Evolutionary conservation across 2,888 invertebrate genomes (phyloP).

Genomic region (Drosophila macrospina): DNA sequence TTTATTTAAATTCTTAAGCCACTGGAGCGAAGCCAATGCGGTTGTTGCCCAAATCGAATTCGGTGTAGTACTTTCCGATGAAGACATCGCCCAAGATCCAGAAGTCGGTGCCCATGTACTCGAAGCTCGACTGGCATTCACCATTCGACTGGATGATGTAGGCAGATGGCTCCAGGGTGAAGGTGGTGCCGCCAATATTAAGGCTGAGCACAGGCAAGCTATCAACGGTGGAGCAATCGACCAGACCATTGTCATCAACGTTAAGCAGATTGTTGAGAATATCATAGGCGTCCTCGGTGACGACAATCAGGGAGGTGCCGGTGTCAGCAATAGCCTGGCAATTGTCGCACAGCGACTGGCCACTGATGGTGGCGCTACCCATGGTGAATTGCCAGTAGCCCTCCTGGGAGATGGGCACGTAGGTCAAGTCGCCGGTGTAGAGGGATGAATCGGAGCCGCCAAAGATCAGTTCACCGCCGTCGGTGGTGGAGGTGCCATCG

Average conservation of each 20-base stretch:
- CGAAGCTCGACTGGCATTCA: slow-evolving; percentile 96
- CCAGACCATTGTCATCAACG: slow-evolving; percentile 77
- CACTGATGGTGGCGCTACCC: slow-evolving; percentile 88
- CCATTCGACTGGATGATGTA: slow-evolving; percentile 89
- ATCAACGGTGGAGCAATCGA: slow-evolving; percentile 92
- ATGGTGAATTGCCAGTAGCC: slow-evolving; percentile 99
- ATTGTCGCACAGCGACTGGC: slow-evolving; percentile 86
- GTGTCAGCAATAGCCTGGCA: slow-evolving; percentile 94
- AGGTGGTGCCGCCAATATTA: slow-evolving; percentile 89
- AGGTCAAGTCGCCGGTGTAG: slow-evolving; percentile 88
- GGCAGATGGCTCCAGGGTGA: slow-evolving; percentile 91
- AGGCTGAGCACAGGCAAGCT: slow-evolving; percentile 92
- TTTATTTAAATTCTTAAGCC: slow-evolving; percentile 81
- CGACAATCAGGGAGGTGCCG: slow-evolving; percentile 97
- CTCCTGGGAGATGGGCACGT: slow-evolving; percentile 92
- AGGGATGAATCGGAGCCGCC: slow-evolving; percentile 96
- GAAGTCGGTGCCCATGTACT: slow-evolving; percentile 90
- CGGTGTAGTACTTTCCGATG: slow-evolving; percentile 97
- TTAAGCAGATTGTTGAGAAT: slow-evolving; percentile 34
- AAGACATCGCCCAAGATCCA: slow-evolving; percentile 99
- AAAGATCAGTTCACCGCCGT: slow-evolving; percentile 92
- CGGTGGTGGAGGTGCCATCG: slow-evolving; percentile 86
- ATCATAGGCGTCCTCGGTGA: slow-evolving; percentile 35
- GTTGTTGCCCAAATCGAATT: slow-evolving; percentile 94
- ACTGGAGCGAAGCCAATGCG: slow-evolving; percentile 93